Evolutionary conservation across 2,113 vertebrate species (phyloP).

Genomic region (Gymnarchus niloticus): DNA sequence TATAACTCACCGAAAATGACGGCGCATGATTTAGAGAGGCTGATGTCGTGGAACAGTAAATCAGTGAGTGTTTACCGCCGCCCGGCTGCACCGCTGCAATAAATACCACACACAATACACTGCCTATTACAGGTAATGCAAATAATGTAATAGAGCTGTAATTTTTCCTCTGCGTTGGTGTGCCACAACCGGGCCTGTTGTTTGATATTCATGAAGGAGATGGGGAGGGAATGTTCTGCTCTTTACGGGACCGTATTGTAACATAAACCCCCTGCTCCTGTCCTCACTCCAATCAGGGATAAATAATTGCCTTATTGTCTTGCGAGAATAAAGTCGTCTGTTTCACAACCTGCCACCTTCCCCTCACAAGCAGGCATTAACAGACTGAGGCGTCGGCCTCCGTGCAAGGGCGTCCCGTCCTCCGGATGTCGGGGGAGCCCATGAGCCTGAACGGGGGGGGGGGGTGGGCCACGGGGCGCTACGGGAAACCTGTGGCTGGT

Average conservation of each 20-base stretch:
- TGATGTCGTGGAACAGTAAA: slow-evolving; percentile 46
- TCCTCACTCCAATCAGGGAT: slow-evolving; percentile 50
- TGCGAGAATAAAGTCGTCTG: slow-evolving; percentile 23
- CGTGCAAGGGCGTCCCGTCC: neutral
- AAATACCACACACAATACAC: slow-evolving; percentile 53
- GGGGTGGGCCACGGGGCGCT: neutral
- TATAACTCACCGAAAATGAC: slow-evolving; percentile 40
- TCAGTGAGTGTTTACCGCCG: slow-evolving; percentile 40
- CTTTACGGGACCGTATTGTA: slow-evolving; percentile 39
- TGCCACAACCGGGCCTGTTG: slow-evolving; percentile 46
- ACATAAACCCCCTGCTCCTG: slow-evolving; percentile 5
- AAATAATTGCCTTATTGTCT: slow-evolving; percentile 50
- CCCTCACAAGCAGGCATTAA: neutral
- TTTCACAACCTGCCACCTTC: slow-evolving; percentile 5
- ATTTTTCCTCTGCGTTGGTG: slow-evolving; percentile 65
- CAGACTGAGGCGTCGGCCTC: neutral
- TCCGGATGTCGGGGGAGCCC: neutral
- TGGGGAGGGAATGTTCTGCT: slow-evolving; percentile 60
- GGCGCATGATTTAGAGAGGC: slow-evolving; percentile 40
- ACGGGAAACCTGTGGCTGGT: neutral
- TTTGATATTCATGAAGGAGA: slow-evolving; percentile 71
- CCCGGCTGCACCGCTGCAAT: slow-evolving; percentile 43
- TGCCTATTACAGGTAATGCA: slow-evolving; percentile 62
- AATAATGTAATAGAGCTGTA: slow-evolving; percentile 64
- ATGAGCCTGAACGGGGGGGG: neutral